phyloP scores from a whole-genome alignment of 2,113 vertebrate genomes.

The Orcinus orca region DNA sequence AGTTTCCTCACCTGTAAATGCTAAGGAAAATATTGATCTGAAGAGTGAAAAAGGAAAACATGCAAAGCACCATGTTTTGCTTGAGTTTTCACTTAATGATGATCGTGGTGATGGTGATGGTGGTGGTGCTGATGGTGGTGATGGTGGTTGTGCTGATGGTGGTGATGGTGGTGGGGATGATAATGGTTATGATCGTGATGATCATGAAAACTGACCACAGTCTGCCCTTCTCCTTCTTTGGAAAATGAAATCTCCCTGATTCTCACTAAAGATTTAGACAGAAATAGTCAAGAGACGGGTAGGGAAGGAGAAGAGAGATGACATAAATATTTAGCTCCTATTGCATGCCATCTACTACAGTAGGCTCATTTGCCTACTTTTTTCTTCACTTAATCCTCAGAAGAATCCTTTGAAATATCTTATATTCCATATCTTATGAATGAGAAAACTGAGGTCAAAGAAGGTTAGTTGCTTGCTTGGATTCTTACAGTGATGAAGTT shows the following conservation, averaged over 20 bases:
- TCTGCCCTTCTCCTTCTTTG: neutral
- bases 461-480: neutral
- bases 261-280: neutral
- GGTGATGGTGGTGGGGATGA: neutral
- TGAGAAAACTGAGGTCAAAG: neutral
- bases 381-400: neutral
- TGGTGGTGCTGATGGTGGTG: neutral
- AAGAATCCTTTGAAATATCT: neutral
- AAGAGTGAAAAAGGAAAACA: neutral
- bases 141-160: neutral
- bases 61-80: neutral
- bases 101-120: neutral
- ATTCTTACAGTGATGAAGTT: neutral
- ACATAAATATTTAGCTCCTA: slow-evolving; percentile 9
- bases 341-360: neutral
- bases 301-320: neutral
- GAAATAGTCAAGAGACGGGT: neutral
- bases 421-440: neutral
- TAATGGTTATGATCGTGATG: neutral
- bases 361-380: neutral
- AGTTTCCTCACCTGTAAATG: neutral
- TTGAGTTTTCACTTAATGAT: neutral
- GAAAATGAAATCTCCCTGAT: neutral
- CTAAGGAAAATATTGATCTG: neutral
- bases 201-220: neutral